phyloP scores from a whole-genome alignment of 2,888 invertebrate genomes.

The Melieria picta region DNA sequence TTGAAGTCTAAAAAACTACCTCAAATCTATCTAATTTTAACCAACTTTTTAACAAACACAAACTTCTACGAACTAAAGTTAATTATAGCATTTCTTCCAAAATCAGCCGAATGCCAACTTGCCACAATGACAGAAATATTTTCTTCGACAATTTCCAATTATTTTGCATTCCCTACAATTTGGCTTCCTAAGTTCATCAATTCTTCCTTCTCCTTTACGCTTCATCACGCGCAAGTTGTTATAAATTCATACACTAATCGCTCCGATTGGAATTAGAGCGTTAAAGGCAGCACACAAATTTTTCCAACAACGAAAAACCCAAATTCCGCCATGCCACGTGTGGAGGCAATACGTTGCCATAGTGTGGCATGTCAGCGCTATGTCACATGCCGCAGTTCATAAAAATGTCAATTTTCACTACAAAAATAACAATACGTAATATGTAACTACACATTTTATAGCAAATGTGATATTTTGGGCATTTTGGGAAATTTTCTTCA shows the following conservation, averaged over 20 bases:
- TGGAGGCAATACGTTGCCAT: neutral
- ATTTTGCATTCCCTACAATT: no score
- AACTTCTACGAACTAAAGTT: no score
- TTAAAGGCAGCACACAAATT: neutral
- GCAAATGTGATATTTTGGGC: no score
- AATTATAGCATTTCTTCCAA: no score
- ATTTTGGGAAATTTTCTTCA: no score
- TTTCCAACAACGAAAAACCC: no score
- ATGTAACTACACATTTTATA: neutral
- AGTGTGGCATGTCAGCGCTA: neutral
- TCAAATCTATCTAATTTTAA: no score
- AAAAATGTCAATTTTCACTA: conserved; percentile 2
- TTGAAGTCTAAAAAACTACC: no score
- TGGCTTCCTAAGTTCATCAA: neutral
- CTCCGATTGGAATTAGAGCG: conserved; percentile 12
- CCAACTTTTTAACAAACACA: no score
- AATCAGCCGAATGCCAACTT: no score
- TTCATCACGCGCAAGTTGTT: neutral
- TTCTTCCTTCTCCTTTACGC: neutral
- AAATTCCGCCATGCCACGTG: neutral
- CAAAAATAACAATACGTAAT: neutral
- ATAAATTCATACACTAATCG: conserved; percentile 23
- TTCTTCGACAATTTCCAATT: no score
- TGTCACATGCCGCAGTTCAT: neutral
- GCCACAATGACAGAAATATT: no score